These are phyloP conservation scores for Portunus trituberculatus DNA, from an alignment of 1,140 invertebrate genomes.

Conservation along the genomic window DNA sequence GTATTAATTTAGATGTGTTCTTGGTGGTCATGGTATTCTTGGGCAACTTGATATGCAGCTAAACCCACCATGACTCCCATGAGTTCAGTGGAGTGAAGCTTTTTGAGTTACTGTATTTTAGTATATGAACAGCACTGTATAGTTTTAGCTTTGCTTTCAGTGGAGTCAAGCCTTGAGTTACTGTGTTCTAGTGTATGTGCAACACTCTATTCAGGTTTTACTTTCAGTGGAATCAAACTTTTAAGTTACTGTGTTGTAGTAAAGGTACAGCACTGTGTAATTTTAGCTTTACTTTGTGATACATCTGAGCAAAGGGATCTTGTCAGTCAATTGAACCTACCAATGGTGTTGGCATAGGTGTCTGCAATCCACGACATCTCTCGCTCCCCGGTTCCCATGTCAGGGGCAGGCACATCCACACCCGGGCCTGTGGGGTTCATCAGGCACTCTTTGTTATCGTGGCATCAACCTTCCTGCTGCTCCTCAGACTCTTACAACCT, in stretches of 20 bases:
- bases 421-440: constrained; percentile 83
- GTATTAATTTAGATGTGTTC: too few relatives aligned
- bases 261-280: background rate
- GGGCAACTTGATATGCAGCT: too few relatives aligned
- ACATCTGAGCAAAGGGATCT: background rate
- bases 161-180: too few relatives aligned
- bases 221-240: too few relatives aligned
- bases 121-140: too few relatives aligned
- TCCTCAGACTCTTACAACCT: background rate
- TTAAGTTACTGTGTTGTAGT: background rate
- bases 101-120: too few relatives aligned
- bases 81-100: too few relatives aligned
- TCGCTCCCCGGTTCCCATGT: constrained; percentile 88
- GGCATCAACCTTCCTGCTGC: background rate
- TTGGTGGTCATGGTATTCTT: too few relatives aligned
- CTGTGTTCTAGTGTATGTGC: too few relatives aligned
- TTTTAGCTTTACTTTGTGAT: background rate
- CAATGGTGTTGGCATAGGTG: constrained; percentile 85
- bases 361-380: constrained; percentile 88
- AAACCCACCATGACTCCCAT: too few relatives aligned
- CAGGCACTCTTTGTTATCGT: constrained; percentile 28
- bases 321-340: constrained; percentile 77
- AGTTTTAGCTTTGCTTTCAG: too few relatives aligned
- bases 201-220: too few relatives aligned
- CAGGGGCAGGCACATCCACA: constrained; percentile 93